Evolutionary conservation across 2,888 invertebrate species (phyloP).

Genomic region (Lepidocyrtoides sp.): DNA sequence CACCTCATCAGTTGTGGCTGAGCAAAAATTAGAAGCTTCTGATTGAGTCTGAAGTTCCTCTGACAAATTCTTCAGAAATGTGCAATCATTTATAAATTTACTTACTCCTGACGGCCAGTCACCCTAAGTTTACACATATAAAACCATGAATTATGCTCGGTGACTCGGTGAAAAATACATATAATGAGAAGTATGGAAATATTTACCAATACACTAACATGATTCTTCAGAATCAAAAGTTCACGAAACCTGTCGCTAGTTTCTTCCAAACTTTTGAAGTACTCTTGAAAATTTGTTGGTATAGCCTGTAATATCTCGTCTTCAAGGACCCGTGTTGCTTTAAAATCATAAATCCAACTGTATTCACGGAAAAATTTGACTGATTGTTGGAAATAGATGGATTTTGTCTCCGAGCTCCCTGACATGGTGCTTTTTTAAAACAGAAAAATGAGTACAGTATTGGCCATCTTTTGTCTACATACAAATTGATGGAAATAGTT

Average conservation of each 20-base stretch:
- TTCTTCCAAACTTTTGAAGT: conserved; percentile 50
- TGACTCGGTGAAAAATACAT: neutral
- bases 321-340: conserved; percentile 69
- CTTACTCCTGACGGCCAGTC: conserved; percentile 51
- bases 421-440: conserved; percentile 62
- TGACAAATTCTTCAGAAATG: conserved; percentile 23
- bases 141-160: neutral
- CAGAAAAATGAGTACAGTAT: too few relatives aligned
- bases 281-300: conserved; percentile 57
- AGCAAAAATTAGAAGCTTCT: neutral
- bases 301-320: conserved; percentile 49
- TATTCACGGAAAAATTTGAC: conserved; percentile 64
- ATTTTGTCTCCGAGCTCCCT: neutral
- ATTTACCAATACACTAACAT: conserved; percentile 51
- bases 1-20: neutral
- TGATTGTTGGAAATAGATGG: neutral
- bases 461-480: too few relatives aligned
- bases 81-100: conserved; percentile 56
- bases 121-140: conserved; percentile 35
- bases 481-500: too few relatives aligned
- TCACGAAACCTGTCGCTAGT: conserved; percentile 59
- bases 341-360: conserved; percentile 81
- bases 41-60: neutral
- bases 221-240: conserved; percentile 54
- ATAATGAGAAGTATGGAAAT: neutral